Evolutionary conservation across 2,113 vertebrate genomes (phyloP).

Genomic region (Montifringilla adamsi): DNA sequence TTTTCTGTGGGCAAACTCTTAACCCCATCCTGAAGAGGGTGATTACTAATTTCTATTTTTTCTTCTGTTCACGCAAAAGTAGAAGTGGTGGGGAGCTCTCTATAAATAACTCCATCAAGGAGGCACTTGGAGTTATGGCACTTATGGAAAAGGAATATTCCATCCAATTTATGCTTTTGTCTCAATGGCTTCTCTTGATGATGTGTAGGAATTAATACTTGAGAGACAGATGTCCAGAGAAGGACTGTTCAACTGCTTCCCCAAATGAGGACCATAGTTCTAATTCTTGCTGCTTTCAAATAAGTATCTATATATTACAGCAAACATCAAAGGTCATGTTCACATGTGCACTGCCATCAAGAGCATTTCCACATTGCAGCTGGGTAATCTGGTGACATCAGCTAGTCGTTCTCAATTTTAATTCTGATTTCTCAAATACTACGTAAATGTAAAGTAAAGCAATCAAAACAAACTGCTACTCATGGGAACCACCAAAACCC

Average conservation of each 20-base stretch:
- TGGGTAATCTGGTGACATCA: neutral
- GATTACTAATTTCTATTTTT: slow-evolving; percentile 39
- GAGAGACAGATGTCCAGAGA: slow-evolving; percentile 54
- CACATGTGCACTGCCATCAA: neutral
- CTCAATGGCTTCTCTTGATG: slow-evolving; percentile 27
- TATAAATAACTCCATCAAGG: slow-evolving; percentile 29
- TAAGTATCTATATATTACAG: neutral
- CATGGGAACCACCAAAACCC: neutral
- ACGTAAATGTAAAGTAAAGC: neutral
- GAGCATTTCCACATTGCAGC: neutral
- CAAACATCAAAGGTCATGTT: neutral
- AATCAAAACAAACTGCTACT: neutral
- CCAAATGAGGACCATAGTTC: neutral
- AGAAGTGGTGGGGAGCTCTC: slow-evolving; percentile 20
- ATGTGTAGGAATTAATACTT: slow-evolving; percentile 14
- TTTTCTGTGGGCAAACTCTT: neutral
- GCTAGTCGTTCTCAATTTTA: neutral
- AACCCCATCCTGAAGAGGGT: neutral
- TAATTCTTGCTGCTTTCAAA: slow-evolving; percentile 14
- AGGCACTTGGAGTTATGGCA: slow-evolving; percentile 14
- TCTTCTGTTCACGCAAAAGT: neutral
- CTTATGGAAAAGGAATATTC: slow-evolving; percentile 39
- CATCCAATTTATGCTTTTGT: neutral
- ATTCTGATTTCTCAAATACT: neutral
- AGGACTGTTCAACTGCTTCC: neutral